Percentiles rank a stretch among this genome's conserved stretches.
These are phyloP conservation scores for Mastacembelus armatus DNA, from an alignment of 2,797 vertebrate species.

Conservation along the genomic window DNA sequence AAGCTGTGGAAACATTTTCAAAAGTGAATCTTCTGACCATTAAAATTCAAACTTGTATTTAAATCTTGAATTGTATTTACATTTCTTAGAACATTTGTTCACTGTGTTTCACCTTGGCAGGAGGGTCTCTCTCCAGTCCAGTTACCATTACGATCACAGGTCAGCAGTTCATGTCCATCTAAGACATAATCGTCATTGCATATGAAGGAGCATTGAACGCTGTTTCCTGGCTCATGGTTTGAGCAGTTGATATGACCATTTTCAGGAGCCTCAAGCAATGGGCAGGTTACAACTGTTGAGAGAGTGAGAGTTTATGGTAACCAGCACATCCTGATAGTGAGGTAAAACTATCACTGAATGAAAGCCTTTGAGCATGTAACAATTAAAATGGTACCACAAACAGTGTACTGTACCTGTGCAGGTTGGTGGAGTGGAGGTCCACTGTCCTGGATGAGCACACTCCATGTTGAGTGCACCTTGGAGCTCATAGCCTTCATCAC, in stretches of 20 bases:
- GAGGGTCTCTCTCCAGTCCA: conserved; percentile 80
- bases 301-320: conserved; percentile 1
- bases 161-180: conserved; percentile 61
- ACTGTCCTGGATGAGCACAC: conserved; percentile 57
- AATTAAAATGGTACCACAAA: too few species aligned
- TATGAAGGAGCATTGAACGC: conserved; percentile 80
- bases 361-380: neutral
- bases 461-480: conserved; percentile 48
- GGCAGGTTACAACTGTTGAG: conserved; percentile 73
- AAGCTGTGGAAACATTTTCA: conserved; percentile 40
- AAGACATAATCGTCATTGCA: conserved; percentile 75
- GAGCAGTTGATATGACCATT: conserved; percentile 77
- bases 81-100: rapidly evolving
- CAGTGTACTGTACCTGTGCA: conserved; percentile 69
- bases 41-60: neutral
- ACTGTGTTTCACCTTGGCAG: conserved; percentile 78
- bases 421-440: conserved; percentile 53
- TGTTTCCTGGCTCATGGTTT: conserved; percentile 61
- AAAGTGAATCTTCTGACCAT: neutral
- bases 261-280: conserved; percentile 58
- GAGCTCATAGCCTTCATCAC: conserved; percentile 64
- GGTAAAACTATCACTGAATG: neutral
- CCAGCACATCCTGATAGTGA: neutral
- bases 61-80: neutral
- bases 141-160: conserved; percentile 77